Conservation (phyloP, 2,797 vertebrate species). For the Eulemur rubriventer region DNA sequence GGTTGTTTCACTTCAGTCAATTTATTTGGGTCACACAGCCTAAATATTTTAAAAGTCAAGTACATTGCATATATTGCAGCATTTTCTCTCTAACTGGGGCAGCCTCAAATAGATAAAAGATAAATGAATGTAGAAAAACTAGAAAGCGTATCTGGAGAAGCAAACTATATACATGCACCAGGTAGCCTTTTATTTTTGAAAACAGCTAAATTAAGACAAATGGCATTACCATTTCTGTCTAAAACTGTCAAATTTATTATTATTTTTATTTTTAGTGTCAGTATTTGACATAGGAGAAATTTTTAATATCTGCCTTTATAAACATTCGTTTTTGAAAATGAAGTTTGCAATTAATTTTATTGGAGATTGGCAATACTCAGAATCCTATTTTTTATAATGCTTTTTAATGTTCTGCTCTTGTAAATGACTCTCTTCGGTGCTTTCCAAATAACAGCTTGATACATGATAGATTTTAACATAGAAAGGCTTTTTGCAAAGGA, state of each 20-base stretch:
- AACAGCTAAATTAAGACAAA: neutral
- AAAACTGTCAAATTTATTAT: neutral
- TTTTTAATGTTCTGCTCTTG: neutral
- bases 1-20: neutral
- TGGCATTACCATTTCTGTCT: neutral
- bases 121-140: neutral
- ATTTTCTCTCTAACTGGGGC: neutral
- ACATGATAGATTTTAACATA: neutral
- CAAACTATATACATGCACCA: neutral
- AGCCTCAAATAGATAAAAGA: neutral
- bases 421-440: neutral
- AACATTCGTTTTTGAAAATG: neutral
- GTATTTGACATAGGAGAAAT: neutral
- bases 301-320: neutral
- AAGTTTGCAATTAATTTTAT: neutral
- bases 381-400: neutral
- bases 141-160: constrained; percentile 16
- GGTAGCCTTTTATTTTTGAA: neutral
- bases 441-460: neutral
- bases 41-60: constrained; percentile 38
- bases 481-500: neutral
- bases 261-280: neutral
- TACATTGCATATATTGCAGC: neutral
- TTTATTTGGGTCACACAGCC: neutral
- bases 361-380: neutral